Evolutionary conservation across 2,113 vertebrate genomes (phyloP), one percentile per base, ranked within the genome.

Genomic region (Peromyscus leucopus): DNA sequence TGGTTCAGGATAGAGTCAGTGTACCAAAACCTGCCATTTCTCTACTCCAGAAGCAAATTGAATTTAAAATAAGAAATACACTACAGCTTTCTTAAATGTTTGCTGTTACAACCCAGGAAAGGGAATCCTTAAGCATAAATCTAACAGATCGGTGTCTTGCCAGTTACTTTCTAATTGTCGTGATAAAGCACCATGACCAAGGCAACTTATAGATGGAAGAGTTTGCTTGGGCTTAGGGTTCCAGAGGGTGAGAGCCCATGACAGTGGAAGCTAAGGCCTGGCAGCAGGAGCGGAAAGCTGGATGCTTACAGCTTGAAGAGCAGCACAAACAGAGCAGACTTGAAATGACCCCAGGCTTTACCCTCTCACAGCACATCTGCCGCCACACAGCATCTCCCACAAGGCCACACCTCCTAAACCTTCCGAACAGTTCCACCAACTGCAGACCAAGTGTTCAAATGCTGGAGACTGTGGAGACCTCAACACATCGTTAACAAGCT

Each of bases 201-300:
- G 24, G 82, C 36, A 42, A 17, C 82, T 42, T 31, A 31, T 2
- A 85, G 39, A 65, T 46, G 24, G 46, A 42, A 65, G n/a, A 85
- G 39, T 31, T 19, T 10, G 28, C 28, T 10, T 17, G n/a, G n/a
- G n/a, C 12, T 17, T 26, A 31, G 17, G n/a, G 57, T 10, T 39
- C 80, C n/a, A 16, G n/a, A 84, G 59, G 15, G 4, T 2, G 0
- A 31, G 82, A 31, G 4, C 46, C n/a, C 19, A 5, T 24, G 55
- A 16, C 7, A 5, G 26, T 61, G n/a, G 31, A 13, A 9, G 0
- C 42, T 39, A 31, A 31, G n/a, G n/a, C 4, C 0, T 0, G 8
- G n/a, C 16, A 17, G 55, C 36, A 13, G 55, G 71, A 74, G 17
- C 71, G 1, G 12, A n/a, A 42, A 46, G n/a, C 82, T 9, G 10